These are phyloP conservation scores for Melanotaenia nigrans DNA, from an alignment of 2,797 vertebrate genomes.

Conservation along the genomic window DNA sequence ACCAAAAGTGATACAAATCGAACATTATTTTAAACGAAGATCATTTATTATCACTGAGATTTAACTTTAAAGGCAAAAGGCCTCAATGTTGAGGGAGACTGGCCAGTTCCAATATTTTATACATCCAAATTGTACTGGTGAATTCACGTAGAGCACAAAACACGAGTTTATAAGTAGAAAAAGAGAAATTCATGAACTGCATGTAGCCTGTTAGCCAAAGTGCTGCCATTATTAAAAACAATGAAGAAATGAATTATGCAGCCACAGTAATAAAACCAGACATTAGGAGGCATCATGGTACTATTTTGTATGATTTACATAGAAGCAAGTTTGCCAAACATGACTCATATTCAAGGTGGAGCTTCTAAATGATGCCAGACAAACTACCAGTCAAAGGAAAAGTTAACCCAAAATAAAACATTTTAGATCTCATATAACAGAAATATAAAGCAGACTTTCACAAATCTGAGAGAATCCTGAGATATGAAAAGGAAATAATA, in stretches of 20 bases:
- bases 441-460: background rate
- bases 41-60: background rate
- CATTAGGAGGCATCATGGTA: constrained; percentile 17
- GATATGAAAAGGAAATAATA: background rate
- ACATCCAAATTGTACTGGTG: background rate
- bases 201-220: background rate
- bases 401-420: background rate
- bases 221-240: background rate
- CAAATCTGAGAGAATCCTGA: background rate
- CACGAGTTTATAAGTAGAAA: too few relatives aligned
- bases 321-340: background rate
- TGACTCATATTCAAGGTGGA: background rate
- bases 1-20: too few relatives aligned
- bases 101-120: background rate
- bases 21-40: too few relatives aligned
- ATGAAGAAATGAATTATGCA: background rate
- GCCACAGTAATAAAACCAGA: constrained; percentile 6
- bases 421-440: background rate
- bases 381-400: background rate
- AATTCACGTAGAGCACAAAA: too few relatives aligned
- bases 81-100: background rate
- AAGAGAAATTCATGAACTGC: background rate
- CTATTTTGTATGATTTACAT: background rate
- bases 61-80: background rate
- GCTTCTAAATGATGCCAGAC: background rate